phyloP scores from a whole-genome alignment of 1,140 invertebrate species.

The Nylanderia fulva region DNA sequence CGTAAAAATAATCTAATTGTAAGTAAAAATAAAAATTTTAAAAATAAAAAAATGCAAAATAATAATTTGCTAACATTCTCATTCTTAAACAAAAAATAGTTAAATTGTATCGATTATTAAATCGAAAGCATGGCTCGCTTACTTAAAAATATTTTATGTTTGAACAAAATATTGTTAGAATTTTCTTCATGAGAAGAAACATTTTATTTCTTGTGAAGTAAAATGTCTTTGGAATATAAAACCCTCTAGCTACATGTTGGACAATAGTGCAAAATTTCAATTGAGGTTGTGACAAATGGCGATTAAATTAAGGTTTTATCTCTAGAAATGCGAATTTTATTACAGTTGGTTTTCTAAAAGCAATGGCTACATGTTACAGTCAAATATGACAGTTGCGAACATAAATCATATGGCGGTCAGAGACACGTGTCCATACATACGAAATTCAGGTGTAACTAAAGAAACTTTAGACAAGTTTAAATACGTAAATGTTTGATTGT shows the following conservation, averaged over 20 bases:
- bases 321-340: slow-evolving; percentile 32
- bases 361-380: slow-evolving; percentile 15
- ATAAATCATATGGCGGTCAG: slow-evolving; percentile 42
- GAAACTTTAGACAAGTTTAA: slow-evolving; percentile 17
- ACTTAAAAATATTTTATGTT: not conserved
- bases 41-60: not conserved
- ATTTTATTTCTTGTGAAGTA: not conserved
- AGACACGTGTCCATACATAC: slow-evolving; percentile 10
- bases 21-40: not conserved
- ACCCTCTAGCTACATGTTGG: not conserved
- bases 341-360: slow-evolving; percentile 24
- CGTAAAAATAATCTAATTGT: not conserved
- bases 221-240: not conserved
- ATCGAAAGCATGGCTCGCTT: slow-evolving; percentile 30
- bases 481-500: slow-evolving; percentile 15
- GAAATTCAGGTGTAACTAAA: slow-evolving; percentile 10
- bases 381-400: slow-evolving; percentile 26
- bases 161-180: not conserved
- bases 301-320: slow-evolving; percentile 20
- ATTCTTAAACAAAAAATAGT: not conserved
- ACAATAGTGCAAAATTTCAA: not conserved
- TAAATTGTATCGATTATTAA: not conserved
- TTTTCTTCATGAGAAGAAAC: not conserved
- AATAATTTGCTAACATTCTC: not conserved
- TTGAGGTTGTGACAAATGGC: not conserved